phyloP scores from a whole-genome alignment of 2,888 invertebrate genomes.

The Chymomyza amoena region DNA sequence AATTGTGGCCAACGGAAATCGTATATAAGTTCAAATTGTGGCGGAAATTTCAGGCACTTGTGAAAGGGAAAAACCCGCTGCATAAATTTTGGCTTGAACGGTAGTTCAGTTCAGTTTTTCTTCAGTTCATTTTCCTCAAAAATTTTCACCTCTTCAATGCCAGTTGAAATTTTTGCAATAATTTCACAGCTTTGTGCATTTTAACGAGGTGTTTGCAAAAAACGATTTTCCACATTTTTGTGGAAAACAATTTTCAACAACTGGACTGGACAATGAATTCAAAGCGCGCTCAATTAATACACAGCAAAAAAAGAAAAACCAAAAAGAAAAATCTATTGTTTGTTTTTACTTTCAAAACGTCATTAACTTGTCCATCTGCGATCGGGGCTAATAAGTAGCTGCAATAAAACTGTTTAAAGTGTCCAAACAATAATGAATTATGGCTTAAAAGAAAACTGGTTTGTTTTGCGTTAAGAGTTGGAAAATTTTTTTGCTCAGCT shows the following conservation, averaged over 20 bases:
- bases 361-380: conserved; percentile 19
- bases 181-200: conserved; percentile 53
- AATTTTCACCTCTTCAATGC: neutral
- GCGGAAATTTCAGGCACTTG: conserved; percentile 53
- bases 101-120: conserved; percentile 33
- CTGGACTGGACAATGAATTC: neutral
- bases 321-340: conserved; percentile 14
- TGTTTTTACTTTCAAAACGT: conserved; percentile 9
- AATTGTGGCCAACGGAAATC: conserved; percentile 26
- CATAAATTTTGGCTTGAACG: neutral
- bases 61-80: conserved; percentile 8
- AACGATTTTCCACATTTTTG: neutral
- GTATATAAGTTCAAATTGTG: conserved; percentile 20
- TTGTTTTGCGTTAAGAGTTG: neutral
- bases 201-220: conserved; percentile 20
- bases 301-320: neutral
- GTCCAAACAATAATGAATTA: neutral
- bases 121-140: conserved; percentile 26
- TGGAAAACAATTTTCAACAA: neutral
- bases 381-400: neutral
- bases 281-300: conserved; percentile 12
- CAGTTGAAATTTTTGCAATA: conserved; percentile 26
- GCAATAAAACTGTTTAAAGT: neutral
- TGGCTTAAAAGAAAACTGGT: neutral
- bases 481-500: conserved; percentile 1